Conservation (phyloP, 1,140 invertebrate genomes). For the Anastrepha obliqua region DNA sequence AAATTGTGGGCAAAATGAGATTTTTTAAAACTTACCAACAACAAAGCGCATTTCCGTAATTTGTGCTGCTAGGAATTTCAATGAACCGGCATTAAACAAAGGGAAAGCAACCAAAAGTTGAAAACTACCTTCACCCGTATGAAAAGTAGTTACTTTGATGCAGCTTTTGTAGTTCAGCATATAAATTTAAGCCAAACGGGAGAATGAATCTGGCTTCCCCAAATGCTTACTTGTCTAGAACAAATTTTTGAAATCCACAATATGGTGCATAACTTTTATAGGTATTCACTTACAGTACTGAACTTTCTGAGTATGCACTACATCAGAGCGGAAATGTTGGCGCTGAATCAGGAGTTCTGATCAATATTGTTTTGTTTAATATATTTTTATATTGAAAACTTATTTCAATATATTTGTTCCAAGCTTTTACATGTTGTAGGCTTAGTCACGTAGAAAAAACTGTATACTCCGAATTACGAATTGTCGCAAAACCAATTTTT, state of each 20-base stretch:
- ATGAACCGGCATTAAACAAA: slow-evolving; percentile 31
- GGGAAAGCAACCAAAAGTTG: not conserved
- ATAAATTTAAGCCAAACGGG: not conserved
- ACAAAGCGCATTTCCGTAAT: slow-evolving; percentile 30
- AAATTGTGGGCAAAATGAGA: slow-evolving; percentile 48
- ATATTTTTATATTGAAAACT: no score
- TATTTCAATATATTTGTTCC: no score
- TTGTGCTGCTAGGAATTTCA: slow-evolving; percentile 40
- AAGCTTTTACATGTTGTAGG: no score
- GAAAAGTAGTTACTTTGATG: slow-evolving; percentile 2
- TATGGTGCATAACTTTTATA: not conserved
- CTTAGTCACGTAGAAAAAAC: no score
- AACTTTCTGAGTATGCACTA: no score
- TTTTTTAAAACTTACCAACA: slow-evolving; percentile 27
- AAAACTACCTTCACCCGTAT: not conserved
- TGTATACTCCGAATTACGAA: no score
- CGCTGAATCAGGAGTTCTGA: no score
- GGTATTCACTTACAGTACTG: not conserved
- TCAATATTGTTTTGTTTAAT: no score
- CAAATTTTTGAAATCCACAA: not conserved
- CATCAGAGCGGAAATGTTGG: no score
- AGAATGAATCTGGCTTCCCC: not conserved
- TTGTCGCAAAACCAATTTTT: no score
- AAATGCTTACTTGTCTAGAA: not conserved
- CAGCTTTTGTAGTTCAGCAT: not conserved